These are phyloP conservation scores for Corticium candelabrum DNA, from an alignment of 37 sponge, comb jelly and placozoan species.

Conservation along the genomic window DNA sequence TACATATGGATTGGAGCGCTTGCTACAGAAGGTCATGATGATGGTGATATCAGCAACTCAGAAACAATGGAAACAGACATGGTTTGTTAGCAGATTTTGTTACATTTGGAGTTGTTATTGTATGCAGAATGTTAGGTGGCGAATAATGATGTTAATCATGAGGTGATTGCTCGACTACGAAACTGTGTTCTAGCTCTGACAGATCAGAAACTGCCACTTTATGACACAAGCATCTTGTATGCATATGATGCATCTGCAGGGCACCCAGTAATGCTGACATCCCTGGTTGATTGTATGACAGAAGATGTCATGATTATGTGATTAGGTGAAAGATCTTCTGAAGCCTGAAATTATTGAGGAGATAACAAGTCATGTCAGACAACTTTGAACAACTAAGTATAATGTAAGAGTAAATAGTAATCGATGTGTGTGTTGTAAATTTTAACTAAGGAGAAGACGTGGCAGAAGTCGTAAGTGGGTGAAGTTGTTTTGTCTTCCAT, in stretches of 20 bases:
- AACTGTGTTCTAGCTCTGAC: conserved; percentile 86
- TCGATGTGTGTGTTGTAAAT: too few species aligned
- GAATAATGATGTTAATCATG: too few species aligned
- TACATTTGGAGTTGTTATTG: too few species aligned
- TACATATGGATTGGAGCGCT: conserved; percentile 85
- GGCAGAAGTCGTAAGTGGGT: too few species aligned
- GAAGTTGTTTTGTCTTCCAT: too few species aligned
- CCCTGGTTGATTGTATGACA: background rate
- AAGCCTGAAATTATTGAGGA: conserved; percentile 16
- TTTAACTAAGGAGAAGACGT: too few species aligned
- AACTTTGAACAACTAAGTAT: too few species aligned
- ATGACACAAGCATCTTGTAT: conserved; percentile 84
- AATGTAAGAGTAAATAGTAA: too few species aligned
- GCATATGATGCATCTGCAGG: conserved; percentile 83
- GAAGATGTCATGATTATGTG: background rate
- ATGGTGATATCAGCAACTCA: conserved; percentile 15
- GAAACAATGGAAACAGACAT: conserved; percentile 12
- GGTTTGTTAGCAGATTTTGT: background rate
- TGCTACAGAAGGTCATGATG: conserved; percentile 45
- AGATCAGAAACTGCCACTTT: conserved; percentile 49
- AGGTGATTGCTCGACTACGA: conserved; percentile 83
- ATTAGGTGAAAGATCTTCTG: conserved; percentile 10
- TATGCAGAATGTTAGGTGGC: too few species aligned
- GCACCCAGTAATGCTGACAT: conserved; percentile 39
- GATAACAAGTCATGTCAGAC: background rate